Percentiles rank a stretch among this genome's conserved stretches.
These are phyloP conservation scores for Drosophila repletoides DNA, from an alignment of 1,140 invertebrate species.

Conservation along the genomic window DNA sequence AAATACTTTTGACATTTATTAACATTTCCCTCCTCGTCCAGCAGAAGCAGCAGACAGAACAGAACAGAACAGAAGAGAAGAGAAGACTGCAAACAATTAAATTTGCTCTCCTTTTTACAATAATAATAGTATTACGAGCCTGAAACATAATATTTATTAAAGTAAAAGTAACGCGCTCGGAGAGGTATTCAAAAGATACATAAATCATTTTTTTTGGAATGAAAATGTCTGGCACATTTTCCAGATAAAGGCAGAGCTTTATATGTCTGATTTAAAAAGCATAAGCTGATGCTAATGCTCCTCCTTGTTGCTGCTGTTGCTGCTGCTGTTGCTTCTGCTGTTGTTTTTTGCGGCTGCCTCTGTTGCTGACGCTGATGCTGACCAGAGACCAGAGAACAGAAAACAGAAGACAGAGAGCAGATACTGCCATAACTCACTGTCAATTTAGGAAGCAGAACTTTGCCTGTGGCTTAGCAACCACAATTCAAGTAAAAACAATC, in stretches of 20 bases:
- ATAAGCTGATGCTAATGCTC: conserved; percentile 23
- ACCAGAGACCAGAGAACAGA: no score
- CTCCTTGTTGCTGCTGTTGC: conserved; percentile 1
- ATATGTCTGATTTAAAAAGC: conserved; percentile 26
- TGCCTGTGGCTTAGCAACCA: conserved; percentile 40
- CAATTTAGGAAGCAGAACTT: conserved; percentile 43
- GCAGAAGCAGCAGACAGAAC: no score
- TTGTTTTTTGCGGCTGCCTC: no score
- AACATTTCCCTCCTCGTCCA: conserved; percentile 53
- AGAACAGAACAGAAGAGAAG: no score
- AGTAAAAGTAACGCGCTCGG: conserved; percentile 33
- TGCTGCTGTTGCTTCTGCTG: conserved; percentile 25
- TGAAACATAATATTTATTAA: conserved; percentile 51
- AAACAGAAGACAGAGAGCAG: no score
- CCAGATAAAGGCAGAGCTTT: conserved; percentile 5
- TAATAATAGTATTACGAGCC: not conserved
- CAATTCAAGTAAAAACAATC: conserved; percentile 55
- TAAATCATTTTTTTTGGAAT: conserved; percentile 62
- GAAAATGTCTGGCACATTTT: conserved; percentile 41
- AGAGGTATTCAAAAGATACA: conserved; percentile 53
- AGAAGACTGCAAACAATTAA: conserved; percentile 50
- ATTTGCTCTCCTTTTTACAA: no score
- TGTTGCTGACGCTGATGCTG: no score
- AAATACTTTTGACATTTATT: conserved; percentile 77
- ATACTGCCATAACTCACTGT: conserved; percentile 75